Conservation (phyloP, 64 coral and sea anemone genomes). For the Montipora foliosa region DNA sequence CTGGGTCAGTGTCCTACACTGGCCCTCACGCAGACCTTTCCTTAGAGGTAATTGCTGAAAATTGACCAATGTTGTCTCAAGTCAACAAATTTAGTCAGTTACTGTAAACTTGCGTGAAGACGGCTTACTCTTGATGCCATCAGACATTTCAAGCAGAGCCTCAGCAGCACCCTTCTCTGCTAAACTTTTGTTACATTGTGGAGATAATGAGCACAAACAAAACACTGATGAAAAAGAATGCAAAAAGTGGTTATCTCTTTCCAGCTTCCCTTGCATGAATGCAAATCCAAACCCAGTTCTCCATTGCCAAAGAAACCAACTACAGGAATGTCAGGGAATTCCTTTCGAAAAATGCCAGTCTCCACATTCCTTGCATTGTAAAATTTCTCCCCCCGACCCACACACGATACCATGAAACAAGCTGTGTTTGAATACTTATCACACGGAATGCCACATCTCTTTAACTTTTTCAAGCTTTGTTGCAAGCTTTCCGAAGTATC, state of each 20-base stretch:
- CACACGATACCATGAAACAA: constrained; percentile 94
- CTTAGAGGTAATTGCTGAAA: too few species aligned
- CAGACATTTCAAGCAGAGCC: not conserved
- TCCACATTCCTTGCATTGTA: constrained; percentile 92
- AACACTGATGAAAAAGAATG: constrained; percentile 95
- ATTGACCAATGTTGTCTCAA: too few species aligned
- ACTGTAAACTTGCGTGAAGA: not conserved
- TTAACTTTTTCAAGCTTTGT: constrained; percentile 67
- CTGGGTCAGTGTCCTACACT: too few species aligned
- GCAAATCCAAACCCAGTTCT: constrained; percentile 90
- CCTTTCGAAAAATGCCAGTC: constrained; percentile 86
- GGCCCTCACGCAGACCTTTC: not conserved
- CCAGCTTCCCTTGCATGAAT: constrained; percentile 79
- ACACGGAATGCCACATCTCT: constrained; percentile 56
- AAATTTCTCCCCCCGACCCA: constrained; percentile 88
- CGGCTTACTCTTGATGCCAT: not conserved
- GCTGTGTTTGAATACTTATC: constrained; percentile 71
- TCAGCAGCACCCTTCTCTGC: not conserved
- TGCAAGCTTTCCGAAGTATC: constrained; percentile 72
- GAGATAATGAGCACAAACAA: constrained; percentile 83
- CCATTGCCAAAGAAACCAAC: constrained; percentile 95
- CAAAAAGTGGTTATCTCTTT: constrained; percentile 88
- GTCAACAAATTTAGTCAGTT: too few species aligned
- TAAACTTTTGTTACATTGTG: constrained; percentile 11
- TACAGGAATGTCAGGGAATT: constrained; percentile 85